Conservation (phyloP, 2,113 vertebrate species). For the Micronycteris hirsuta region DNA sequence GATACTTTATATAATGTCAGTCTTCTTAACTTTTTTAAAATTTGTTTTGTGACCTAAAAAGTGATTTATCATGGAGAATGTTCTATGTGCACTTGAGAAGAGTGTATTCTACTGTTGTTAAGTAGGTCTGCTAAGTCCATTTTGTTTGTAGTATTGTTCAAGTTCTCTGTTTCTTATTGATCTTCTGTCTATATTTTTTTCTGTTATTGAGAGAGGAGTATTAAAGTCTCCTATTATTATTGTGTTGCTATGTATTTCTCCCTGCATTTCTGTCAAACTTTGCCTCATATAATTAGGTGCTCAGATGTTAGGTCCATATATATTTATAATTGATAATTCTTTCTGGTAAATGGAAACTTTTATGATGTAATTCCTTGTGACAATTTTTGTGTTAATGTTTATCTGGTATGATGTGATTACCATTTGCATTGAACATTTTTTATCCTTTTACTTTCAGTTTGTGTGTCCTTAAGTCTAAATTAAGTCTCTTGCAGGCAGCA, state of each 20-base stretch:
- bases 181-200: neutral
- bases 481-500: neutral
- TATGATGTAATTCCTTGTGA: neutral
- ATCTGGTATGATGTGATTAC: neutral
- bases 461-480: neutral
- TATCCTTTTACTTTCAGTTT: neutral
- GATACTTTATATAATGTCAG: neutral
- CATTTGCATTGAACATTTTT: neutral
- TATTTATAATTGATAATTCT: no score
- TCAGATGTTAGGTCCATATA: neutral
- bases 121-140: neutral
- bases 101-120: neutral
- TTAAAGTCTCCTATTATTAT: neutral
- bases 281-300: neutral
- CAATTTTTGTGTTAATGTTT: neutral
- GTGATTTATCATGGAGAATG: neutral
- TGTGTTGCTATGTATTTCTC: neutral
- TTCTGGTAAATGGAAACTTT: no score
- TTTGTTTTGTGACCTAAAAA: neutral
- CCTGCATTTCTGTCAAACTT: neutral
- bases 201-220: neutral
- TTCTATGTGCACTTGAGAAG: neutral
- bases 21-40: neutral
- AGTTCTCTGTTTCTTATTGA: neutral
- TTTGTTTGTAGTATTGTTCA: neutral